Evolutionary conservation across 2,888 invertebrate species (phyloP).

Genomic region (Epirrhoe tristata): DNA sequence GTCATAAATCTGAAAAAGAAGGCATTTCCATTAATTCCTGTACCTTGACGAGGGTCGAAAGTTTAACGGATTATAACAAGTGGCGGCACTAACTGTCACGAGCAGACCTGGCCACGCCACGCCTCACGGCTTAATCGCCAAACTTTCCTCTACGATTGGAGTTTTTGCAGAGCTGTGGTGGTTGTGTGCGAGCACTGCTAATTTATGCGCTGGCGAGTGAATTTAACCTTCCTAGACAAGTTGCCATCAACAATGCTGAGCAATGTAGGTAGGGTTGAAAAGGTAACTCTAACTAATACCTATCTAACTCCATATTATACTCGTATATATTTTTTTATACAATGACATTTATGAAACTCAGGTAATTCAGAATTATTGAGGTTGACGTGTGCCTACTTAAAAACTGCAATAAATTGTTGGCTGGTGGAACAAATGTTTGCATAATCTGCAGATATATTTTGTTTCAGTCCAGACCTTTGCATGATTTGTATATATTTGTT

Average conservation of each 20-base stretch:
- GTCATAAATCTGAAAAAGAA: slow-evolving; percentile 71
- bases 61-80: slow-evolving; percentile 84
- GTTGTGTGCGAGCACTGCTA: slow-evolving; percentile 70
- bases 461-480: no score
- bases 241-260: slow-evolving; percentile 41
- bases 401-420: no score
- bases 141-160: slow-evolving; percentile 83
- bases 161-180: slow-evolving; percentile 80
- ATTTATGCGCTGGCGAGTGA: slow-evolving; percentile 78
- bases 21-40: slow-evolving; percentile 78
- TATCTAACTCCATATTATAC: no score
- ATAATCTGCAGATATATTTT: no score
- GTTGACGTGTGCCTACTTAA: no score
- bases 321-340: no score
- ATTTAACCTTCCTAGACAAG: slow-evolving; percentile 50
- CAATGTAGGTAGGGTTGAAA: neutral
- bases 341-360: no score
- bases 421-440: no score
- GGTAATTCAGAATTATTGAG: no score
- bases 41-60: slow-evolving; percentile 84
- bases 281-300: no score
- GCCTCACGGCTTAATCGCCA: slow-evolving; percentile 83
- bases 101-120: slow-evolving; percentile 80
- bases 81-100: slow-evolving; percentile 83
- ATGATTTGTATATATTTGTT: no score